Evolutionary conservation across 2,113 vertebrate species (phyloP), one percentile per base, ranked within the genome.

Genomic region (Isurus oxyrinchus): DNA sequence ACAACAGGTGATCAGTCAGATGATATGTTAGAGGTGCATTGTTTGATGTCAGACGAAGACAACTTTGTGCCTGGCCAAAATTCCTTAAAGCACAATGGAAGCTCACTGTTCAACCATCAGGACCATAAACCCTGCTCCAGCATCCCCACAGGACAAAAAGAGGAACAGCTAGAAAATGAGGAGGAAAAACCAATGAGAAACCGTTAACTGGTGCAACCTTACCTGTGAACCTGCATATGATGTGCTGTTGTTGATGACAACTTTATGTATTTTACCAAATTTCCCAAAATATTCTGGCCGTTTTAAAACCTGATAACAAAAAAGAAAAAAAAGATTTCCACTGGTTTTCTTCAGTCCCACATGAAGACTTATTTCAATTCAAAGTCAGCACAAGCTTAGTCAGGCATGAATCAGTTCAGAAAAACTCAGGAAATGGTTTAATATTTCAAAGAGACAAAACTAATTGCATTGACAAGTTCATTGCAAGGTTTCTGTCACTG

Each of bases 181-280:
- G n/a, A 61, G 7, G 61, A 49, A 95, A 35, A 69, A 95, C 4
- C 13, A 95, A 61, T 27, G 23, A 19, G 8, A 3, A 61, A 87
- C n/a, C 0, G 81, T n/a, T 66, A 88, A 19, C 11, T 84, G 35
- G 79, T 86, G 81, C 53, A 49, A 79, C 97, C 97, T 98, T 97
- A 99, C 99, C 99, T 99, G 99, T 98, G 99, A 99, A 98, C 99
- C 99, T 97, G 99, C 99, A 97, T 99, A 99, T 96, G 99, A 99
- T 97, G 99, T 99, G 98, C 99, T 99, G 98, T 99, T 99, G 98
- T 99, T 99, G 97, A 99, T 99, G 96, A 99, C 99, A 97, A 99
- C 99, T 99, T 99, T 99, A 98, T 99, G 99, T 98, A 99, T 99
- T 99, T 99, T 99, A 97, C 99, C 99, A 97, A 99, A 99, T 98